Evolutionary conservation across 1,140 invertebrate species (phyloP).

Genomic region (Bombus cullumanus): DNA sequence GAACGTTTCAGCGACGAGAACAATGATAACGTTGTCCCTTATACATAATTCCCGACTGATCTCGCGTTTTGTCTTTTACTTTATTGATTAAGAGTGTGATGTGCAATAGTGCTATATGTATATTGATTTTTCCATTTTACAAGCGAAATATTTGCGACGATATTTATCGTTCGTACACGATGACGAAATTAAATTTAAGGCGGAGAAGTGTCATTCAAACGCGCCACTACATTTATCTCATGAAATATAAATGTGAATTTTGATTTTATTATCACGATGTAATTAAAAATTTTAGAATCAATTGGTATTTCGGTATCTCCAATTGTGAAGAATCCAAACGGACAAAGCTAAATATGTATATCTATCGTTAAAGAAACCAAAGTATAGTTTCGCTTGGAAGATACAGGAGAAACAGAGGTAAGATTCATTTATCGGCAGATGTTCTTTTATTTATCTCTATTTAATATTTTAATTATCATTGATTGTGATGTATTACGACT

Average conservation of each 20-base stretch:
- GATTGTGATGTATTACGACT: background rate
- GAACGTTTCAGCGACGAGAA: conserved; percentile 79
- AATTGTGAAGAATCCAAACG: too few species aligned
- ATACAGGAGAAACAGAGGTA: background rate
- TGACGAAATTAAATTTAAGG: background rate
- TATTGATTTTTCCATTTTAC: background rate
- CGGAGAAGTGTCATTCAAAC: too few species aligned
- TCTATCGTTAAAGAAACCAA: too few species aligned
- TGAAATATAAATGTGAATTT: background rate
- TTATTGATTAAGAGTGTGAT: too few species aligned
- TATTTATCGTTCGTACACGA: too few species aligned
- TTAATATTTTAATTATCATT: background rate
- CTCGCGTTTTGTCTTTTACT: conserved; percentile 67
- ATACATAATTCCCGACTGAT: conserved; percentile 84
- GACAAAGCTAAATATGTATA: too few species aligned
- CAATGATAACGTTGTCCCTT: conserved; percentile 76
- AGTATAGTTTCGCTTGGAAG: too few species aligned
- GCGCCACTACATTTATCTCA: too few species aligned
- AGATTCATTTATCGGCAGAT: background rate
- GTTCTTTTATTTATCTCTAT: background rate
- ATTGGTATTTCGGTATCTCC: too few species aligned
- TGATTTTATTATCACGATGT: background rate
- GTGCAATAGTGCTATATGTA: too few species aligned
- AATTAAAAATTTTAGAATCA: background rate
- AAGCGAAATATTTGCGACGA: background rate